Evolutionary conservation across 2,113 vertebrate species (phyloP).

Genomic region (Microtus pennsylvanicus): DNA sequence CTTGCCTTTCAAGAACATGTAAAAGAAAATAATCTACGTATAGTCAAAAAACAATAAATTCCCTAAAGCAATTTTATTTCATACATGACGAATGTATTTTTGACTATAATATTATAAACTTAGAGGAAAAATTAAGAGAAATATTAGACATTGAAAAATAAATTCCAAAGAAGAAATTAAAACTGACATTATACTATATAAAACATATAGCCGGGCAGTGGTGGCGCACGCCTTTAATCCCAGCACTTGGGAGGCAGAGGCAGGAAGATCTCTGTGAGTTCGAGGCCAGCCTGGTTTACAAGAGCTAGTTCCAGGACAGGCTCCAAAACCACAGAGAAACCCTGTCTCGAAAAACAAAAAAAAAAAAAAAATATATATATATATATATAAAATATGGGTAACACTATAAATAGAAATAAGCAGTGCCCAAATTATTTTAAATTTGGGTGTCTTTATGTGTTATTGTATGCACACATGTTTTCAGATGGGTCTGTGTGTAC

Average conservation of each 20-base stretch:
- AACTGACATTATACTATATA: not conserved
- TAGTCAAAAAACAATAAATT: not conserved
- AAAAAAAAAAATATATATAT: too few species aligned
- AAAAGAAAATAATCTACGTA: not conserved
- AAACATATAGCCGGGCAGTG: not conserved
- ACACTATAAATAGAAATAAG: not conserved
- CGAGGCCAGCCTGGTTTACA: too few species aligned
- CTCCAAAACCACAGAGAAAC: too few species aligned
- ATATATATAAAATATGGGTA: not conserved
- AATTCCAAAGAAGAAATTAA: not conserved
- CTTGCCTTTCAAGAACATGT: not conserved
- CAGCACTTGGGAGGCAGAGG: too few species aligned
- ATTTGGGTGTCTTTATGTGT: not conserved
- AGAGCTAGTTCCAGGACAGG: too few species aligned
- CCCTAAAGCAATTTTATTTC: not conserved
- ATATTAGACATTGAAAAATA: conserved; percentile 4
- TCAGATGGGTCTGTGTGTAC: not conserved
- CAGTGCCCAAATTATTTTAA: not conserved
- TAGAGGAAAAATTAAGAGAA: not conserved
- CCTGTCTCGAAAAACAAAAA: too few species aligned
- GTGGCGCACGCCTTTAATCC: too few species aligned
- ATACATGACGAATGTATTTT: not conserved
- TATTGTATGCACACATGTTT: not conserved
- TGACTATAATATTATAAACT: not conserved
- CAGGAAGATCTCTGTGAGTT: too few species aligned